phyloP scores from a whole-genome alignment of 2,888 invertebrate species.

The Silvanus unidentatus region DNA sequence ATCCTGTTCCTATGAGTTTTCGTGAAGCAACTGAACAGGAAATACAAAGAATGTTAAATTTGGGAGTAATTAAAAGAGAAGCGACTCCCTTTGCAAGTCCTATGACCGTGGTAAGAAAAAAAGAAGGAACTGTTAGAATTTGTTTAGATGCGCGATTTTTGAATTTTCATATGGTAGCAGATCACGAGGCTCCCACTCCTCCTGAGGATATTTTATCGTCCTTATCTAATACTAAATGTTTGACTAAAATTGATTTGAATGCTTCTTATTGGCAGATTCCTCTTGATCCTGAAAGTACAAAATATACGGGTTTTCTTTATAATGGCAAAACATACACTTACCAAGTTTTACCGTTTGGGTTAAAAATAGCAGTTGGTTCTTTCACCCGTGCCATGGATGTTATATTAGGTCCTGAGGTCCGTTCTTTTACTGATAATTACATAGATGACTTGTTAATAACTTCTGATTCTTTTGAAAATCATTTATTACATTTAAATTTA shows the following conservation, averaged over 20 bases:
- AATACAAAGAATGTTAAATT: constrained; percentile 27
- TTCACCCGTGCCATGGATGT: constrained; percentile 7
- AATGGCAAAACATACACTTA: constrained; percentile 7
- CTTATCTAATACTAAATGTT: constrained; percentile 17
- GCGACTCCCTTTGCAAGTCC: constrained; percentile 32
- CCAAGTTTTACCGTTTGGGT: constrained; percentile 9
- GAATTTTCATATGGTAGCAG: constrained; percentile 29
- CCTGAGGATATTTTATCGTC: constrained; percentile 19
- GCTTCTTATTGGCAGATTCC: constrained; percentile 14
- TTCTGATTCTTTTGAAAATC: constrained; percentile 20
- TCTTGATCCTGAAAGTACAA: constrained; percentile 4
- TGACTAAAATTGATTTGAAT: constrained; percentile 11
- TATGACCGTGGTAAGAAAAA: constrained; percentile 28
- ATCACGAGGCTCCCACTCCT: constrained; percentile 25
- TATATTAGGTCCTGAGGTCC: constrained; percentile 7
- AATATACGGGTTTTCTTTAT: constrained; percentile 9
- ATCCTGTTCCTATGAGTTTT: constrained; percentile 29
- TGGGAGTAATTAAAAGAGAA: constrained; percentile 30
- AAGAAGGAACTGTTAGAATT: constrained; percentile 29
- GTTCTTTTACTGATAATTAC: constrained; percentile 23
- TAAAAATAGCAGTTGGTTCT: constrained; percentile 9
- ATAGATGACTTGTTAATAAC: constrained; percentile 30
- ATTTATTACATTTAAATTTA: constrained; percentile 18
- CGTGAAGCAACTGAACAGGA: constrained; percentile 24
- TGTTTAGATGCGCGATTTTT: constrained; percentile 32